Evolutionary conservation across 2,797 vertebrate species (phyloP), one percentile per base, ranked within the genome.

Genomic region (Phyllotis vaccarum): DNA sequence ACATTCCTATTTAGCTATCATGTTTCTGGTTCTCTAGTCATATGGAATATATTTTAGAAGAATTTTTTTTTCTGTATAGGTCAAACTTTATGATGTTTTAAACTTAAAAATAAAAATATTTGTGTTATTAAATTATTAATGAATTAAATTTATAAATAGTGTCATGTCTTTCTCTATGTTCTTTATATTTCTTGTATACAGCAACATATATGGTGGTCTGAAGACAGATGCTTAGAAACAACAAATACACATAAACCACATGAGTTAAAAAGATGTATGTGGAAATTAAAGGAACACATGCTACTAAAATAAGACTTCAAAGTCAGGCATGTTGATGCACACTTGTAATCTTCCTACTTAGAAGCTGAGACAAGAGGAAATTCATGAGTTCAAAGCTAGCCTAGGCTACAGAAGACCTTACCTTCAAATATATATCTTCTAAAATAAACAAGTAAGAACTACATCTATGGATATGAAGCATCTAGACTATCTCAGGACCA

Each of bases 221-320:
- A 89, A 24, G 82, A 68, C 21, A 94, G 22, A 62, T 21, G 24
- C 46, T 6, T 12, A 37, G 66, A 72, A 94, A 24, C 60, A 95
- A 88, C 3, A 75, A 43, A 72, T 72, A 40, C 4, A 83, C 2
- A 83, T 90, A 79, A 79, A 85, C 85, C 4, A 22, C 86, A 29
- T 40, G n/a, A 6, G 3, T 34, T 89, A 72, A 94, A 83, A 70
- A 54, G 19, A 86, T 83, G 52, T 10, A 11, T 40, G 64, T n/a
- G 31, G 31, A 96, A 95, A 82, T 85, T 37, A 81, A 93, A 95
- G 34, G 24, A 87, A 88, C 2, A 34, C 0, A 64, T 89, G 79
- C 62, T 82, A 58, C 72, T 88, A 85, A 90, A 94, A 72, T 81
- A 82, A 5, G 79, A 96, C 12, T 54, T 82, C 2, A 66, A 68